These are phyloP conservation scores for Altica lythri DNA, from an alignment of 2,888 invertebrate genomes.

Conservation along the genomic window DNA sequence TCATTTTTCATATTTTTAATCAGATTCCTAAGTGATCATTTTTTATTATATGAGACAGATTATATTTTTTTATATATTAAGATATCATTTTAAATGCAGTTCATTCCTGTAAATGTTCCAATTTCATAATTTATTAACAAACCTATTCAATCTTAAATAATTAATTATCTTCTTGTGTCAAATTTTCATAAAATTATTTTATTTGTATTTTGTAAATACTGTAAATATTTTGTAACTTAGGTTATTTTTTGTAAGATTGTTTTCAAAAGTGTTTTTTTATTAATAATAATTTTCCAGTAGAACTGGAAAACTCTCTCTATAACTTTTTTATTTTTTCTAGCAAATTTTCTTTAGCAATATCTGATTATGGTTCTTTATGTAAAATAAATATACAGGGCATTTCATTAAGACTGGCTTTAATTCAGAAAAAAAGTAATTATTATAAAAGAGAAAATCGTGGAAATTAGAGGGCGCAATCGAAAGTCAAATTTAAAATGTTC, in stretches of 20 bases:
- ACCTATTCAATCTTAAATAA: constrained; percentile 17
- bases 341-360: too few relatives aligned
- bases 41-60: too few relatives aligned
- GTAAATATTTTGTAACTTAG: constrained; percentile 22
- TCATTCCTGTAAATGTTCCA: constrained; percentile 24
- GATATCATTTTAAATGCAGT: constrained; percentile 30
- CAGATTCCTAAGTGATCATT: too few relatives aligned
- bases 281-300: not conserved
- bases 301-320: too few relatives aligned
- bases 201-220: constrained; percentile 28
- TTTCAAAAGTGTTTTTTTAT: constrained; percentile 16
- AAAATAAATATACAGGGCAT: too few relatives aligned
- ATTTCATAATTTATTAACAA: constrained; percentile 24
- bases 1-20: too few relatives aligned
- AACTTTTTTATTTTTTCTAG: too few relatives aligned
- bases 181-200: constrained; percentile 11
- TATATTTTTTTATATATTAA: constrained; percentile 48
- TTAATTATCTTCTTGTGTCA: constrained; percentile 18
- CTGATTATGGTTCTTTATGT: too few relatives aligned
- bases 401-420: too few relatives aligned
- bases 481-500: too few relatives aligned
- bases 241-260: constrained; percentile 15
- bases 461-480: too few relatives aligned
- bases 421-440: not conserved
- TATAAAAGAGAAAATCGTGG: too few relatives aligned